Evolutionary conservation across 2,113 vertebrate genomes (phyloP).

Genomic region (Sylvilagus bachmani): DNA sequence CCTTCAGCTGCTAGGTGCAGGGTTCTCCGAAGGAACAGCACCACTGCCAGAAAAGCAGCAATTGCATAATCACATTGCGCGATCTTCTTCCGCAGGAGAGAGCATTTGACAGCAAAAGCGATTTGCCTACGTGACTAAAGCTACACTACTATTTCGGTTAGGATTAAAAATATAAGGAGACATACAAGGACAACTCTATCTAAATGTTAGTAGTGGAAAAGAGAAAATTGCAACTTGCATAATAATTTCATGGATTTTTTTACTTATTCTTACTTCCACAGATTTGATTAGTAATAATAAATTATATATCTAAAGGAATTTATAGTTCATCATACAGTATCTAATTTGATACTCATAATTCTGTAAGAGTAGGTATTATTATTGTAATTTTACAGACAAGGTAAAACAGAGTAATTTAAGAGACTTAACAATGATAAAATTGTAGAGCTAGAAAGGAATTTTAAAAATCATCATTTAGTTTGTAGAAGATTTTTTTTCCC

Average conservation of each 20-base stretch:
- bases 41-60: neutral
- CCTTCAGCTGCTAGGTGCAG: neutral
- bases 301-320: conserved; percentile 68
- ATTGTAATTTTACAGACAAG: conserved; percentile 72
- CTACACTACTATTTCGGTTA: neutral
- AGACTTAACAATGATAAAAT: conserved; percentile 63
- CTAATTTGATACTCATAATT: conserved; percentile 78
- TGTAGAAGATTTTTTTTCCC: neutral
- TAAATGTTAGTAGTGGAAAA: neutral
- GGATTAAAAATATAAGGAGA: conserved; percentile 23
- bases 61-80: conserved; percentile 4
- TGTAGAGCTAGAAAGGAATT: conserved; percentile 55
- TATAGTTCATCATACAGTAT: conserved; percentile 43
- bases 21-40: neutral
- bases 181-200: neutral
- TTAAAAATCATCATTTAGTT: conserved; percentile 51
- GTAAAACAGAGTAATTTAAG: conserved; percentile 64
- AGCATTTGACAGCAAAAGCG: conserved; percentile 8
- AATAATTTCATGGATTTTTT: conserved; percentile 42
- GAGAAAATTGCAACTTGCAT: conserved; percentile 53
- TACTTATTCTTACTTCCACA: conserved; percentile 52
- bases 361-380: conserved; percentile 72
- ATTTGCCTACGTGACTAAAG: neutral
- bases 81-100: neutral
- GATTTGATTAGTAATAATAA: conserved; percentile 78